These are phyloP conservation scores for Brachyistius frenatus DNA, from an alignment of 2,113 vertebrate genomes.

Conservation along the genomic window DNA sequence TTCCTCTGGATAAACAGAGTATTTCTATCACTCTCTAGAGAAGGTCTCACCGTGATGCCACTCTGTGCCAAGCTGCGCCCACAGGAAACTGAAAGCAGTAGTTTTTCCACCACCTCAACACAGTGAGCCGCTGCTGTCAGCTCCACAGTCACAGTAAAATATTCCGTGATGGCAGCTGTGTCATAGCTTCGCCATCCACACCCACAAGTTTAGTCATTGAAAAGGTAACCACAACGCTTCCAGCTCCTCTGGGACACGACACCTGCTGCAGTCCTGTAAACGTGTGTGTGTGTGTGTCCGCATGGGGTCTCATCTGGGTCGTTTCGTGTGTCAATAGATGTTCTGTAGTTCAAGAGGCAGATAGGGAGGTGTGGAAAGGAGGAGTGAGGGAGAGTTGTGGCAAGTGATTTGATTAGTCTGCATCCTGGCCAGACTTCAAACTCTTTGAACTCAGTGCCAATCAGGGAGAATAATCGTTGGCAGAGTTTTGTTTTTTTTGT, in stretches of 20 bases:
- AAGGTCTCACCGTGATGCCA: constrained; percentile 20
- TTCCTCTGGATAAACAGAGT: constrained; percentile 2
- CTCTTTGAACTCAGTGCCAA: constrained; percentile 56
- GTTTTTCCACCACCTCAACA: constrained; percentile 37
- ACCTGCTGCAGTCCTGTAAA: neutral
- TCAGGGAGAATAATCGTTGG: constrained; percentile 65
- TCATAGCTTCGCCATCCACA: constrained; percentile 16
- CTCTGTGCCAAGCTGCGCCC: constrained; percentile 38
- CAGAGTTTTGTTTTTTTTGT: constrained; percentile 42
- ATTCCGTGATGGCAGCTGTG: constrained; percentile 24
- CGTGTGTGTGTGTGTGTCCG: neutral
- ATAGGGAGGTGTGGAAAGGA: constrained; percentile 1
- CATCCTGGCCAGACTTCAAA: constrained; percentile 37
- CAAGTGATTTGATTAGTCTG: constrained; percentile 48
- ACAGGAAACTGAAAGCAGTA: constrained; percentile 48
- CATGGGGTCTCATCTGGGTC: neutral
- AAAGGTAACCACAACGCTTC: constrained; percentile 2
- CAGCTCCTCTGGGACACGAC: neutral
- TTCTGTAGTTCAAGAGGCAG: constrained; percentile 11
- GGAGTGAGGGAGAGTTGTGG: constrained; percentile 14
- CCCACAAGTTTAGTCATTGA: neutral
- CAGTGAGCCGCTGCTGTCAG: constrained; percentile 35
- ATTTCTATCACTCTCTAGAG: constrained; percentile 17
- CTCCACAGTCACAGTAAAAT: constrained; percentile 33
- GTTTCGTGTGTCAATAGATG: constrained; percentile 12